phyloP scores from a whole-genome alignment of 2,888 invertebrate genomes.

The Agriopis marginaria region DNA sequence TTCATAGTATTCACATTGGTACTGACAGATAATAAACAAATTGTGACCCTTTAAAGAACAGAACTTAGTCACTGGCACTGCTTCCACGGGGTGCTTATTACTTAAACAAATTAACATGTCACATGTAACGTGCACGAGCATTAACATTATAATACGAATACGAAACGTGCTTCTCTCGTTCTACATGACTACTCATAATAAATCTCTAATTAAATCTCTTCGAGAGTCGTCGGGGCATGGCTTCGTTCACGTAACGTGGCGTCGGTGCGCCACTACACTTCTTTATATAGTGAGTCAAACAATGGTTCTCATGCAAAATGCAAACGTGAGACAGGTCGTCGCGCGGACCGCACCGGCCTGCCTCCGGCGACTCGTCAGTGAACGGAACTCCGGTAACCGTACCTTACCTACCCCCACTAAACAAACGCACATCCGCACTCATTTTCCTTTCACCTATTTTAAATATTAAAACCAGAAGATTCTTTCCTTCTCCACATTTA shows the following conservation, averaged over 20 bases:
- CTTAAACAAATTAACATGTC: constrained; percentile 33
- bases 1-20: too few relatives aligned
- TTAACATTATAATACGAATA: constrained; percentile 30
- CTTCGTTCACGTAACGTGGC: constrained; percentile 10
- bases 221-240: constrained; percentile 28
- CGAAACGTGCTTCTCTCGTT: constrained; percentile 33
- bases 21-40: neutral
- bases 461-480: constrained; percentile 54
- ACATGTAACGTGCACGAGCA: constrained; percentile 29
- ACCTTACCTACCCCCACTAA: constrained; percentile 54
- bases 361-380: constrained; percentile 55
- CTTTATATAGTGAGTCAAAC: constrained; percentile 55
- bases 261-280: constrained; percentile 33
- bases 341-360: constrained; percentile 38
- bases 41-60: neutral
- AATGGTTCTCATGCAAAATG: constrained; percentile 76
- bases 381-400: constrained; percentile 56
- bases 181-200: constrained; percentile 37
- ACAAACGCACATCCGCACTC: constrained; percentile 55
- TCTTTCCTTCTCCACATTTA: constrained; percentile 31
- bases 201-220: constrained; percentile 45
- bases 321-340: constrained; percentile 59
- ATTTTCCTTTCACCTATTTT: constrained; percentile 61
- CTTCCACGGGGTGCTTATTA: constrained; percentile 16
- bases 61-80: neutral